Evolutionary conservation across 2,888 invertebrate species (phyloP), one percentile per base, ranked within the genome.

Genomic region (Malachius bipustulatus): DNA sequence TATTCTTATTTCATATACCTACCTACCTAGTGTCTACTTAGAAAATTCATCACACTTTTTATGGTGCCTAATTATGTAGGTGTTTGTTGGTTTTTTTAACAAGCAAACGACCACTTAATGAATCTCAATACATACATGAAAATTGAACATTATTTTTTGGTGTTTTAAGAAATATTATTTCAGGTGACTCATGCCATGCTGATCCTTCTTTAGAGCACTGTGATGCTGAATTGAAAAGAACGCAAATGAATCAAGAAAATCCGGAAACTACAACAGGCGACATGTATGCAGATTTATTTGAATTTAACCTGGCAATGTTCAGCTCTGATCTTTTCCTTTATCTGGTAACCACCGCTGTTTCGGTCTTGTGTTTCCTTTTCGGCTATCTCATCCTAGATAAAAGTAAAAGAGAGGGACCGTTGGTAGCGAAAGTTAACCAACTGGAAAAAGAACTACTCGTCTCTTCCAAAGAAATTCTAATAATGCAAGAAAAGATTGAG

Each of bases 311-410:
- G 6, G 24, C 24, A 19, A 44, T 19, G 14, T 49, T 55, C 14
- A 50, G 43, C 34, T 44, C 50, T 3, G 52, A 55, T 30, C 19
- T 55, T 14, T 45, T 54, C 6, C 31, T 56, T 1, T 56, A 54
- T 40, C 37, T 59, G 15, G 35, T 50, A 10, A 57, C 82, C 31
- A 75, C 81, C n/a, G 78, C 82, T 2, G 61, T 71, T n/a, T 75
- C 82, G 1, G 73, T 80, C 1, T 63, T 84, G 4, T 58, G 82
- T 32, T 84, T 87, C 52, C 71, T 77, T 11, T 67, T 84, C 39
- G 81, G 82, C 13, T 81, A 82, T 60, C 79, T 83, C 57, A 77
- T 78, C 47, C 74, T 84, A 41, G 83, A 83, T 59, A 82, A 78
- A 52, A 75, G 69, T 49, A 71, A 77, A 43, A 72, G 77, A 49